Evolutionary conservation across 2,797 vertebrate genomes (phyloP).

Genomic region (Galagoides demidoff): DNA sequence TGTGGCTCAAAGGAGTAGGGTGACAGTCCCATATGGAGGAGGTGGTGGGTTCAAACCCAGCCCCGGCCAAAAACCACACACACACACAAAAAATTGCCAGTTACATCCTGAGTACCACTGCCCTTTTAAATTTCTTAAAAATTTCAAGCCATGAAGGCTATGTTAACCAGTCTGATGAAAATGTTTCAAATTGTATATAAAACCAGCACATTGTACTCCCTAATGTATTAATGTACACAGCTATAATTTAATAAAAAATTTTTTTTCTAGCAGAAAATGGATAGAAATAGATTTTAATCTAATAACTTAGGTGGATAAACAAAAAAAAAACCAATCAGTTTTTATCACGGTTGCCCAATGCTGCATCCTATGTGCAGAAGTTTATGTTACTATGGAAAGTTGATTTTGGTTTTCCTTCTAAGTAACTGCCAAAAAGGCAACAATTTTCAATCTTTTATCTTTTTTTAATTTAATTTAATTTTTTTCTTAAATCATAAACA

Average conservation of each 20-base stretch:
- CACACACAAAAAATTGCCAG: background rate
- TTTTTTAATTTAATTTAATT: background rate
- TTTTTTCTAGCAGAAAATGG: background rate
- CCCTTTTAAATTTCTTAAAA: background rate
- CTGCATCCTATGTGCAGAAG: background rate
- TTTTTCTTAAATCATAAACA: too few relatives aligned
- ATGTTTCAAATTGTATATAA: too few relatives aligned
- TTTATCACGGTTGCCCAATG: background rate
- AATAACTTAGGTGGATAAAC: background rate
- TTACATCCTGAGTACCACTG: background rate
- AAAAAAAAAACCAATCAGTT: background rate
- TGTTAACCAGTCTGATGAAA: too few relatives aligned
- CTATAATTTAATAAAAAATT: too few relatives aligned
- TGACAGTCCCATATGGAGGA: too few relatives aligned
- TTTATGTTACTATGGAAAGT: background rate
- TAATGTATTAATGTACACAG: too few relatives aligned
- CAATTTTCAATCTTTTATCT: background rate
- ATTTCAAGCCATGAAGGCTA: too few relatives aligned
- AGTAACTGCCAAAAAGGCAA: background rate
- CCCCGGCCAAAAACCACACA: too few relatives aligned
- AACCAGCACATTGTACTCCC: too few relatives aligned
- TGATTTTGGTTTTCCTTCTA: constrained; percentile 39
- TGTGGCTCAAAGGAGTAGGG: too few relatives aligned
- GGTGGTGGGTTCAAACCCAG: too few relatives aligned
- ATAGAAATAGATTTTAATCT: background rate